phyloP scores from a whole-genome alignment of 2,888 invertebrate genomes.

The Cheilosia scutellata region DNA sequence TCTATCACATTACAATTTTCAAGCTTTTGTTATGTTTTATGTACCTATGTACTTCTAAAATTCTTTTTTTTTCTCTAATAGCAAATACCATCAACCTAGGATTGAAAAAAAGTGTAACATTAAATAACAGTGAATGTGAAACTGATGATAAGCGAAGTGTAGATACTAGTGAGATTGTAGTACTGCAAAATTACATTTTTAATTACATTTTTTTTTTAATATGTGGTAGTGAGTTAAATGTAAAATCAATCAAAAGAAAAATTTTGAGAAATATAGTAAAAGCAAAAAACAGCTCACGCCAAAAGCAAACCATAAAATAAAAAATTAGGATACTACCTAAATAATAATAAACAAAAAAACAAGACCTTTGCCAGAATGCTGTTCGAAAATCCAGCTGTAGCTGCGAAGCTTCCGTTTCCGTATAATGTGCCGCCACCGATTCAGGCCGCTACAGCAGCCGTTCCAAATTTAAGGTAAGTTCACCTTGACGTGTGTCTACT shows the following conservation, averaged over 20 bases:
- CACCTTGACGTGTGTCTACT: slow-evolving; percentile 2
- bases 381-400: slow-evolving; percentile 89
- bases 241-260: not conserved
- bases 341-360: not conserved
- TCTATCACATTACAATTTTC: not conserved
- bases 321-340: not conserved
- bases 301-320: not conserved
- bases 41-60: not conserved
- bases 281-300: not conserved
- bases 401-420: slow-evolving; percentile 88
- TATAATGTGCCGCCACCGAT: slow-evolving; percentile 90
- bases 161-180: slow-evolving; percentile 6
- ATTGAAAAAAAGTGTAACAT: slow-evolving; percentile 6
- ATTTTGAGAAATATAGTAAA: not conserved
- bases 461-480: slow-evolving; percentile 84
- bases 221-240: not conserved
- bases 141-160: slow-evolving; percentile 1
- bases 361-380: slow-evolving; percentile 85
- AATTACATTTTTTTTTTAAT: not conserved
- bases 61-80: not conserved
- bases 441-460: slow-evolving; percentile 83
- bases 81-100: not conserved
- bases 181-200: not conserved
- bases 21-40: not conserved
- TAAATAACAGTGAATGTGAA: slow-evolving; percentile 2